Evolutionary conservation across 2,797 vertebrate species (phyloP).

Genomic region (Eurystomus glaucurus): DNA sequence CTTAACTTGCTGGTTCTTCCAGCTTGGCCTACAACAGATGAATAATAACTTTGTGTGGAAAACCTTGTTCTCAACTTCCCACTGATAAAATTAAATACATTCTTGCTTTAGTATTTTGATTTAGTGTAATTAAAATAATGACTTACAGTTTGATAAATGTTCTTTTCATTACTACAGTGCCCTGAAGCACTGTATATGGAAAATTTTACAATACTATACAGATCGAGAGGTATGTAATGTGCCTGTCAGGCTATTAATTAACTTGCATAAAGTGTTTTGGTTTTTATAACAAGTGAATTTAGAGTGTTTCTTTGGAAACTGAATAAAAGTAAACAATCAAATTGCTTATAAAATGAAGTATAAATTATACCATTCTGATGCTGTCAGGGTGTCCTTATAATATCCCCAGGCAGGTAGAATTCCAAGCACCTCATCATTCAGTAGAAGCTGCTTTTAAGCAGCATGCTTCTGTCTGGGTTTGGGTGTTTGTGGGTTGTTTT

Average conservation of each 20-base stretch:
- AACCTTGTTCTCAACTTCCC: conserved; percentile 40
- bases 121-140: conserved; percentile 50
- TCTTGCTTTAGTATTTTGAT: conserved; percentile 59
- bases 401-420: neutral
- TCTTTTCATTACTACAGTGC: conserved; percentile 46
- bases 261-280: neutral
- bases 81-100: conserved; percentile 52
- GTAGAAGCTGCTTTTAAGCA: neutral
- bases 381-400: neutral
- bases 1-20: conserved; percentile 32
- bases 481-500: neutral
- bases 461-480: neutral
- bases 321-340: neutral
- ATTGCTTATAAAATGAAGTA: neutral
- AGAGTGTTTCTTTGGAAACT: conserved; percentile 25
- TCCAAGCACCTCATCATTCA: neutral
- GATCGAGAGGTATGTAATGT: neutral
- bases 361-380: neutral
- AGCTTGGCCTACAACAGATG: conserved; percentile 21
- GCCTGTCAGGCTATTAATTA: conserved; percentile 7
- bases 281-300: neutral
- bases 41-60: conserved; percentile 40
- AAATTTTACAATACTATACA: conserved; percentile 9
- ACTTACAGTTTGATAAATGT: conserved; percentile 37
- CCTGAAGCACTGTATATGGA: conserved; percentile 32